Conservation (phyloP, 92 coral and sea anemone species). For the Umimayanthus kanabou region DNA sequence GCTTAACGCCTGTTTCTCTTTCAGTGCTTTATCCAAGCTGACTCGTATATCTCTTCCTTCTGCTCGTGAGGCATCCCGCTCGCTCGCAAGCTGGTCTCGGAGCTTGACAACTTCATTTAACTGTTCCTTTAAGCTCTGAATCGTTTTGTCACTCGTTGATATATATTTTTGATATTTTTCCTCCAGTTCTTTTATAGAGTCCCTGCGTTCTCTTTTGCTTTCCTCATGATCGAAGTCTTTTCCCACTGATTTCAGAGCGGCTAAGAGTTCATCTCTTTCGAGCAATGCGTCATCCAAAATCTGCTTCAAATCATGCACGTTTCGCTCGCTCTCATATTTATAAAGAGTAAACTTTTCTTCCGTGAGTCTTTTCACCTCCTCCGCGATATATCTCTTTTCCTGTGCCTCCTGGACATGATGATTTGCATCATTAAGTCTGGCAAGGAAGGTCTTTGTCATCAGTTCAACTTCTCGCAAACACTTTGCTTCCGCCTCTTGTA, state of each 20-base stretch:
- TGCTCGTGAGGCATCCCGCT: slow-evolving; percentile 54
- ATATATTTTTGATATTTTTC: slow-evolving; percentile 76
- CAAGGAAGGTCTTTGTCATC: slow-evolving; percentile 74
- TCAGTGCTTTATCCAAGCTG: slow-evolving; percentile 62
- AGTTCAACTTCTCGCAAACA: slow-evolving; percentile 81
- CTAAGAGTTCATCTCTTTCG: slow-evolving; percentile 79
- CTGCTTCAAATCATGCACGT: slow-evolving; percentile 65
- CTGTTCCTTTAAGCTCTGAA: slow-evolving; percentile 79
- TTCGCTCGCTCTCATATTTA: slow-evolving; percentile 81
- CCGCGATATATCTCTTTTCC: slow-evolving; percentile 69
- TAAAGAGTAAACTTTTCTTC: slow-evolving; percentile 86
- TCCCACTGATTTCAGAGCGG: slow-evolving; percentile 75
- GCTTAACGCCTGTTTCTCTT: slow-evolving; percentile 65
- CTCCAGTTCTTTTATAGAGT: slow-evolving; percentile 72
- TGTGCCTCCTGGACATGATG: slow-evolving; percentile 80
- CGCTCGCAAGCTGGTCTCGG: slow-evolving; percentile 61
- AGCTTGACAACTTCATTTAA: slow-evolving; percentile 65
- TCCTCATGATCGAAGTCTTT: slow-evolving; percentile 61
- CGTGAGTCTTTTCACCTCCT: slow-evolving; percentile 76
- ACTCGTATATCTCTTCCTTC: slow-evolving; percentile 62
- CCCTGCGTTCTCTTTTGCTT: slow-evolving; percentile 53
- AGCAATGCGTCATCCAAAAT: slow-evolving; percentile 75
- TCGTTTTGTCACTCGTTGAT: slow-evolving; percentile 81
- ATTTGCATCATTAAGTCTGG: slow-evolving; percentile 75
- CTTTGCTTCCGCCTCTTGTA: slow-evolving; percentile 78